Percentiles rank a stretch among this genome's conserved stretches.
Conservation (phyloP, 2,113 vertebrate species). For the Alligator mississippiensis region DNA sequence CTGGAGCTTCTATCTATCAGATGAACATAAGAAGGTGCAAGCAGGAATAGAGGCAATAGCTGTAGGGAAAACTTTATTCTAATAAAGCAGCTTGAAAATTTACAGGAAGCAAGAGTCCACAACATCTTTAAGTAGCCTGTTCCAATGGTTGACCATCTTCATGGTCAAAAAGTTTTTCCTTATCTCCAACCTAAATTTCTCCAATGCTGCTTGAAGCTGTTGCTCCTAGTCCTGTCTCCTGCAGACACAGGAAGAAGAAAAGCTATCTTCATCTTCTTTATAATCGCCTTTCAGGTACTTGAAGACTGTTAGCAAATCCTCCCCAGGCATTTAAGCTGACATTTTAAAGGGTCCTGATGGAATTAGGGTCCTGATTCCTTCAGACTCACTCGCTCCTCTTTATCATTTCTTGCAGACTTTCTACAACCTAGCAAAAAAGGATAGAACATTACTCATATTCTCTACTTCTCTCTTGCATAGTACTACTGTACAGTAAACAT, state of each 20-base stretch:
- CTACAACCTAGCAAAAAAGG: fast-evolving
- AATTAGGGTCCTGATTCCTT: fast-evolving
- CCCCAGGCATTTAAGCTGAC: too few species aligned
- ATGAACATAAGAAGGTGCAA: not conserved
- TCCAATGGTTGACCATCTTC: too few species aligned
- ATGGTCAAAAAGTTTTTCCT: too few species aligned
- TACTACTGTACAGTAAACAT: not conserved
- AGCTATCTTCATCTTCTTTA: too few species aligned
- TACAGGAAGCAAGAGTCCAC: not conserved
- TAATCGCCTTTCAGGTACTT: too few species aligned
- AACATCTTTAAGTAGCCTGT: too few species aligned
- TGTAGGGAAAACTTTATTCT: not conserved
- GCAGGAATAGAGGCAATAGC: not conserved
- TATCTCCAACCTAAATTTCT: too few species aligned
- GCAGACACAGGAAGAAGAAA: too few species aligned
- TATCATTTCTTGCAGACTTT: not conserved
- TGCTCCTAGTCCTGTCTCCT: too few species aligned
- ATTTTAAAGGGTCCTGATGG: not conserved
- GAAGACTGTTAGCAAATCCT: too few species aligned
- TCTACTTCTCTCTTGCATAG: not conserved
- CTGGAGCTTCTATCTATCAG: not conserved
- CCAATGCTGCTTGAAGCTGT: too few species aligned
- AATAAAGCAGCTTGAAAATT: too few species aligned
- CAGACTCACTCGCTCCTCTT: not conserved
- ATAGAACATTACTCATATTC: not conserved